Base-by-base conservation (phyloP, 2,113 vertebrate species). In the Cathartes aura region DNA sequence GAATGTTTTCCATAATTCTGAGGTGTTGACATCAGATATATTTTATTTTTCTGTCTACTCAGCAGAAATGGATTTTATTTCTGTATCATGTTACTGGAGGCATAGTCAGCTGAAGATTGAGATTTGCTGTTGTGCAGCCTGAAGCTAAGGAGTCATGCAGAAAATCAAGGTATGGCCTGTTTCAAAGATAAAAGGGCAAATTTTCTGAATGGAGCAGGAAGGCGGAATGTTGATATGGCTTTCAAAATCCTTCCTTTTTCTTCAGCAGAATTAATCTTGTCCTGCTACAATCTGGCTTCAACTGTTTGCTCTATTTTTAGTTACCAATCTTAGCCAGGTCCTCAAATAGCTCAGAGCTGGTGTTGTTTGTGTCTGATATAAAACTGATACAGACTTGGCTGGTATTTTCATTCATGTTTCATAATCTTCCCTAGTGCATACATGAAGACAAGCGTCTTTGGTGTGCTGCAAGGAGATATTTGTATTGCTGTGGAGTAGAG, bases 311-410 rank as follows among this genome's bases (percentile, higher is more conserved):
- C 85, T 97, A 96, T 96, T 96, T 97, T 95, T 96, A 88, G 96
- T 55, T 73, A 73, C 79, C 38, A 43, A n/a, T 96, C 74, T 92
- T 90, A 96, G 87, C 85, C 92, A 94, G 91, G 67, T 86, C 85
- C 74, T 93, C 91, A 97, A 96, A 97, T 97, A 96, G 85, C 88
- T 93, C 62, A 70, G 85, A 88, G 74, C 74, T 96, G 85, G 42
- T 94, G 97, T 72, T 97, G 95, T 97, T 96, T 96, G 92, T 95
- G 96, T 93, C 95, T 95, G 93, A 93, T 96, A 67, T 62, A 94
- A 94, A 97, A 92, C 87, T 67, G 93, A 97, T 90, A 93, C 87
- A 93, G 93, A 86, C 60, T 88, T 96, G 78, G 87, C 89, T 91
- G 87, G 71, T 96, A 90, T 92, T 94, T 93, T 86, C 93, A 95